Base-by-base conservation (phyloP, 2,113 vertebrate species). In the Vidua chalybeata region DNA sequence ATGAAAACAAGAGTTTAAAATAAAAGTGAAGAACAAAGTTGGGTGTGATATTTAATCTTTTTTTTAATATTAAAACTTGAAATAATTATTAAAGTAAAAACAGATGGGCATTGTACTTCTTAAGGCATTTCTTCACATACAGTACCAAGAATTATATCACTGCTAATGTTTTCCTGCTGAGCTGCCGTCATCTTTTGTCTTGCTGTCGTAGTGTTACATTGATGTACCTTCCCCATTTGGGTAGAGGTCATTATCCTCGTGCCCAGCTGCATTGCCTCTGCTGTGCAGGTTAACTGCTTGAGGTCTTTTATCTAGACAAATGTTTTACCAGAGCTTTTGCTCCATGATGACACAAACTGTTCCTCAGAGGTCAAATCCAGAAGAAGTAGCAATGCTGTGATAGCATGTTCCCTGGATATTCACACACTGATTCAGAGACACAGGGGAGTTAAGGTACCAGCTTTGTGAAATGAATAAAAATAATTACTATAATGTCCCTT, bases 231-330 rank as follows among this genome's bases (percentile, higher is more conserved):
- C 96, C 97, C 97, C 97, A 93, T 98, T 97, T 97, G 98, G 97
- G 95, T 96, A 97, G 97, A 97, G 97, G 98, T 98, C 97, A 96
- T 97, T 97, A 97, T 98, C 97, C 98, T 77, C 74, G 96, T 97
- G 98, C 97, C 97, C 86, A 7, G 91, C 89, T 97, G 95, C 83
- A 14, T 90, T 96, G 97, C 97, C 96, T 97, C 97, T 94, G 94
- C 98, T 98, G 97, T 94, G 98, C 96, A 98, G 98, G 97, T 98
- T 97, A 98, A 98, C 98, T 97, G 97, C 97, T 98, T 98, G 98
- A 97, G 91, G 94, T 95, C 97, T 98, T 97, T 98, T 86, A 98
- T 98, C 97, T 95, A 94, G 97, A 98, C 97, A 98, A 98, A 98
- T 97, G 97, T 97, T 98, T 97, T 89, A 66, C 92, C 93, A 95